A percentile compares a stretch with the other conserved stretches of the same genome.
Evolutionary conservation across 2,888 invertebrate species (phyloP).

Genomic region (Athalia cordata): DNA sequence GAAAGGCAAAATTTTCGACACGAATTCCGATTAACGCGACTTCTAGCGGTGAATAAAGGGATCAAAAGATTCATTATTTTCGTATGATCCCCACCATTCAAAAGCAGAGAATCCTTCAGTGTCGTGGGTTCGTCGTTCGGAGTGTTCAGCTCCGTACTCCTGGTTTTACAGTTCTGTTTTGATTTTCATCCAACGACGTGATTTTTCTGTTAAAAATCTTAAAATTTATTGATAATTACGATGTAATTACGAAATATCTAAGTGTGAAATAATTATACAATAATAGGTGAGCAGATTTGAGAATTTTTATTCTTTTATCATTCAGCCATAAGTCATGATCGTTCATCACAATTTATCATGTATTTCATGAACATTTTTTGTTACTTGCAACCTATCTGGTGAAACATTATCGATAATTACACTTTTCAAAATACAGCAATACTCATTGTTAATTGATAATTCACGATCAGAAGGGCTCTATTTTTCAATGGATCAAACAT

Average conservation of each 20-base stretch:
- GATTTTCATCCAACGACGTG: constrained; percentile 32
- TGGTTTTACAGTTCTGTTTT: constrained; percentile 39
- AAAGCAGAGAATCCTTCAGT: neutral
- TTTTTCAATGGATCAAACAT: too few relatives aligned
- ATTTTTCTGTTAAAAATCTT: constrained; percentile 14
- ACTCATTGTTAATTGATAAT: too few relatives aligned
- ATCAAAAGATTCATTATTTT: neutral
- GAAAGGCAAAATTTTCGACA: too few relatives aligned
- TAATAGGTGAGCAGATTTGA: constrained; percentile 26
- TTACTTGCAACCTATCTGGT: too few relatives aligned
- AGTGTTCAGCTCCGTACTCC: constrained; percentile 12
- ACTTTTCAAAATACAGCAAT: too few relatives aligned
- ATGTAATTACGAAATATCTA: constrained; percentile 14
- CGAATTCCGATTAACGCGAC: too few relatives aligned
- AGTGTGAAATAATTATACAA: constrained; percentile 15
- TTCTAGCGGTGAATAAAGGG: too few relatives aligned
- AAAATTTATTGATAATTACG: constrained; percentile 24
- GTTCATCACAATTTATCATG: neutral
- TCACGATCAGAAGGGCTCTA: too few relatives aligned
- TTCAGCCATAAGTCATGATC: neutral
- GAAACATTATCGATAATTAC: too few relatives aligned
- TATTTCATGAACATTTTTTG: neutral
- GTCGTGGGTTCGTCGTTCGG: neutral
- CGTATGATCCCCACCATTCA: constrained; percentile 4
- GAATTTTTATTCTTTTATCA: neutral